Evolutionary conservation across 2,113 vertebrate genomes (phyloP).

Genomic region (Vulpes lagopus): DNA sequence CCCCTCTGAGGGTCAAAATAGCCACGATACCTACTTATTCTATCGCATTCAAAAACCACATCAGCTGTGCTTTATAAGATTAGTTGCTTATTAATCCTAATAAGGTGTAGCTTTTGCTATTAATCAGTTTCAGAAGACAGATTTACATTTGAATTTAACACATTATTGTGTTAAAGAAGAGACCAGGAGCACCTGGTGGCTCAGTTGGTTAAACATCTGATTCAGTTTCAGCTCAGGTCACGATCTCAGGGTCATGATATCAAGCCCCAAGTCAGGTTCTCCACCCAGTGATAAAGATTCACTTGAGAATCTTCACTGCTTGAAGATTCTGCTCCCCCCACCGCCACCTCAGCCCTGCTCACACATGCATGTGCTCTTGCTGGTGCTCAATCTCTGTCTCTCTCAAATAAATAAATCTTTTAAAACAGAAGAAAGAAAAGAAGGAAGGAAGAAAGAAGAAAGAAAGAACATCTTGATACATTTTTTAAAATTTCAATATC

Average conservation of each 20-base stretch:
- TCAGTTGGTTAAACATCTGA: neutral
- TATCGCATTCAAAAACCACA: neutral
- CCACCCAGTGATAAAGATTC: too few species aligned
- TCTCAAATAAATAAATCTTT: neutral
- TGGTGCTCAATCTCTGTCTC: neutral
- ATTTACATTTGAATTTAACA: neutral
- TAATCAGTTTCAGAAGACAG: neutral
- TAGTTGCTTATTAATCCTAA: neutral
- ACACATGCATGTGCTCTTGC: neutral
- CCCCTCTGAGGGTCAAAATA: neutral
- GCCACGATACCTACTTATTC: neutral
- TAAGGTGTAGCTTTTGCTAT: constrained; percentile 2
- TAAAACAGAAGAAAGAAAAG: neutral
- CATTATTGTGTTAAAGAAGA: neutral
- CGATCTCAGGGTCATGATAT: neutral
- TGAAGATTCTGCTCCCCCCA: neutral
- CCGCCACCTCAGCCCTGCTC: too few species aligned
- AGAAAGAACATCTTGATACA: neutral
- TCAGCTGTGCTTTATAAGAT: neutral
- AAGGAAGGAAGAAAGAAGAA: neutral
- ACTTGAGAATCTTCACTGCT: too few species aligned
- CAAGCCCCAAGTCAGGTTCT: neutral
- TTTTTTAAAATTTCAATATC: neutral
- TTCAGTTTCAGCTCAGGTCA: neutral
- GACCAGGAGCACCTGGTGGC: neutral